Base-by-base conservation (phyloP, 2,888 invertebrate species). In the Eilema griseolum region DNA sequence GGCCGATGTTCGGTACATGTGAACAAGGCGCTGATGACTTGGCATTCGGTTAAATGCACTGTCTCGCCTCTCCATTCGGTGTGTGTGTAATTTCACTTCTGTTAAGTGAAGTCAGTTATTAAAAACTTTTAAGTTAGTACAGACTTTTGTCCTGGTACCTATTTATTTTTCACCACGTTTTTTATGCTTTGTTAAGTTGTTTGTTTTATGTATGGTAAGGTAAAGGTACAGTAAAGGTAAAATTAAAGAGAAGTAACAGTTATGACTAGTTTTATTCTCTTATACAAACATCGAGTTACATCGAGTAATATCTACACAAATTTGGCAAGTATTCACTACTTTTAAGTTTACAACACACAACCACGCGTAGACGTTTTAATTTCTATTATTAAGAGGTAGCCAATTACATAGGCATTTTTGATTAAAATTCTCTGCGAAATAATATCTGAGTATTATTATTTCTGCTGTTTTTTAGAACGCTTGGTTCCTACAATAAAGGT, bases 211-310 rank as follows among this genome's bases (percentile, higher is more conserved):
- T 28, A 59, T 61, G 66, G 68, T 64, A n/a, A n/a, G n/a, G n/a
- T n/a, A n/a, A n/a, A n/a, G n/a, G n/a, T n/a, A n/a, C n/a, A n/a
- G n/a, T n/a, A 41, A 26, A 24, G 61, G n/a, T 65, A 72, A 75
- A 74, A 76, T 77, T 77, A 83, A 75, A 77, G 66, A 69, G 72
- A 74, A 78, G 70, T 76, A 86, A 85, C 84, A 85, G 77, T 80
- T 88, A 86, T 94, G 94, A 94, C 94, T 94, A 94, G 94, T 90
- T 91, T 91, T 92, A 91, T 92, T 91, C 83, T 77, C 85, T 75
- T 81, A 81, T 68, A 90, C 84, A 91, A 92, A 93, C 91, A 91
- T 90, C 89, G 80, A 91, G 86, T 90, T 90, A 92, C 90, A 90
- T 89, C 86, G 85, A 89, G 87, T 83, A 83, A 78, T 82, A 78